These are phyloP conservation scores for Cirrhinus mrigala DNA, from an alignment of 2,797 vertebrate species.

Conservation along the genomic window DNA sequence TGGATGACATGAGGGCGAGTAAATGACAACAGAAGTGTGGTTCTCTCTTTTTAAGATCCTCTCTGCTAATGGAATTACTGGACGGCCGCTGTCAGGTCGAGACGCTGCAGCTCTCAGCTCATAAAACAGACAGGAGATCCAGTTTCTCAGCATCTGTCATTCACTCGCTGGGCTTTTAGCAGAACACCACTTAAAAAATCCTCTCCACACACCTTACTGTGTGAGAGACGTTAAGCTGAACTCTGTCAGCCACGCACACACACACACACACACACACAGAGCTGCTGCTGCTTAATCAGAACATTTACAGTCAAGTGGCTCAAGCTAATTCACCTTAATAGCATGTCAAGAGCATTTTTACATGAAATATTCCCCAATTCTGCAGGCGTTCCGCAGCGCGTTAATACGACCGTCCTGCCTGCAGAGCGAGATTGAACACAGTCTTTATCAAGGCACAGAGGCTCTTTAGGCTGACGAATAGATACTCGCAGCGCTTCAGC, in stretches of 20 bases:
- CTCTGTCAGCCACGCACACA: slow-evolving; percentile 23
- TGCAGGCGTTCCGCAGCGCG: slow-evolving; percentile 41
- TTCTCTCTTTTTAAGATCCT: slow-evolving; percentile 16
- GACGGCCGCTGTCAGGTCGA: slow-evolving; percentile 1
- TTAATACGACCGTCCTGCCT: slow-evolving; percentile 39
- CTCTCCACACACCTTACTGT: slow-evolving; percentile 18
- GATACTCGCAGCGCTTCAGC: slow-evolving; percentile 29
- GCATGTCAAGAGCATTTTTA: slow-evolving; percentile 58
- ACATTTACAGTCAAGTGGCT: slow-evolving; percentile 63
- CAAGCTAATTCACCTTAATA: slow-evolving; percentile 63
- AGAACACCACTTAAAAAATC: slow-evolving; percentile 39
- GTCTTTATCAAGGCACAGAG: slow-evolving; percentile 38
- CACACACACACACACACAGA: background rate
- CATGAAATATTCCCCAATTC: slow-evolving; percentile 49
- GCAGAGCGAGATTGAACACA: slow-evolving; percentile 36
- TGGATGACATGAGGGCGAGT: background rate
- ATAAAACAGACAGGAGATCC: slow-evolving; percentile 12
- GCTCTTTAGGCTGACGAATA: slow-evolving; percentile 48
- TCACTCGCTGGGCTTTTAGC: slow-evolving; percentile 37
- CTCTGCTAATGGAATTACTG: slow-evolving; percentile 11
- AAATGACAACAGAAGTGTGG: background rate
- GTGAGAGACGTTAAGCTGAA: slow-evolving; percentile 38
- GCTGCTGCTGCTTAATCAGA: slow-evolving; percentile 54
- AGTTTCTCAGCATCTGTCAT: slow-evolving; percentile 33
- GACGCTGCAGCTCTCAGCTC: slow-evolving; percentile 14